Evolutionary conservation across 2,113 vertebrate species (phyloP).

Genomic region (Okapia johnstoni): DNA sequence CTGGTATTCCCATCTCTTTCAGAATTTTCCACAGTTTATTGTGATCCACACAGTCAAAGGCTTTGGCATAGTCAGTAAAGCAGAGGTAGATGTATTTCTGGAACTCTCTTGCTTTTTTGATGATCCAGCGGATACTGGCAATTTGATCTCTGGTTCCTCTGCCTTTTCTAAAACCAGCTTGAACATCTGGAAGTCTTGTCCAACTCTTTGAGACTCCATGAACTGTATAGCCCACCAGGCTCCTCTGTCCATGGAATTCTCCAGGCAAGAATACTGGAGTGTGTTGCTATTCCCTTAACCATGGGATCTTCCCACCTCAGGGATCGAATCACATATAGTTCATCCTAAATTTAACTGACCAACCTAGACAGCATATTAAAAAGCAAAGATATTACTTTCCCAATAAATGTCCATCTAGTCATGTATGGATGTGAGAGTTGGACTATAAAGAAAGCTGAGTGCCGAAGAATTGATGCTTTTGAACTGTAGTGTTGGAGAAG

Average conservation of each 20-base stretch:
- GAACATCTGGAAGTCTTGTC: not conserved
- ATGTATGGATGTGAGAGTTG: not conserved
- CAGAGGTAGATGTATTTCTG: no score
- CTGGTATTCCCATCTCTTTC: no score
- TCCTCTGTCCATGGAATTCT: not conserved
- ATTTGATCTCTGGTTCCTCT: no score
- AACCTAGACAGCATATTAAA: not conserved
- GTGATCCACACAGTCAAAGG: no score
- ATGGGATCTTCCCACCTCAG: not conserved
- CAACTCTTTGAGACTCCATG: not conserved
- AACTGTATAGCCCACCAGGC: not conserved
- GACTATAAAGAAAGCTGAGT: not conserved
- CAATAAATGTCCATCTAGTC: accelerated
- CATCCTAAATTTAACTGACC: not conserved
- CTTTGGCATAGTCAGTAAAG: no score
- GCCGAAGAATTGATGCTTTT: not conserved
- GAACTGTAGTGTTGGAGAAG: not conserved
- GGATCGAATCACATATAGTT: not conserved
- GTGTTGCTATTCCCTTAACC: not conserved
- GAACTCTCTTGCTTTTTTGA: no score
- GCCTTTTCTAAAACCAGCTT: no score
- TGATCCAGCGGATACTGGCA: no score
- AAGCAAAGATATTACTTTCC: not conserved
- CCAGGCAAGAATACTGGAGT: not conserved
- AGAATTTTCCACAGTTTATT: no score